Conservation (phyloP, 2,113 vertebrate genomes). For the Haemorhous mexicanus region DNA sequence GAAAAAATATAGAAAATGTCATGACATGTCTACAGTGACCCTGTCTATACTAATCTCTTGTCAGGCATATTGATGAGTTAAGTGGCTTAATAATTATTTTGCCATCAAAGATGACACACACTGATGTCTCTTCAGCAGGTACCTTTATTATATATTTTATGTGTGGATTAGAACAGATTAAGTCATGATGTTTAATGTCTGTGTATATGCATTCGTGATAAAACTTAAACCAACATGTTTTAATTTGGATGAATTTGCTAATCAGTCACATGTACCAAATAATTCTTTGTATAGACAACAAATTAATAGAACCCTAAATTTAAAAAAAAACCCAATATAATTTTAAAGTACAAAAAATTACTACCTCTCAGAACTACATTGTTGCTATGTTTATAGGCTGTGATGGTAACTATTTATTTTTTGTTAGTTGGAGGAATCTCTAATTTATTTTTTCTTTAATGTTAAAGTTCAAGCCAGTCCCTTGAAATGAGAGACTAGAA, state of each 20-base stretch:
- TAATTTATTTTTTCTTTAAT: not conserved
- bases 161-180: not conserved
- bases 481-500: not conserved
- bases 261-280: not conserved
- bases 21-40: not conserved
- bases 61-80: slow-evolving; percentile 3
- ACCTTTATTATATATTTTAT: not conserved
- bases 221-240: not conserved
- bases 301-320: not conserved
- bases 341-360: not conserved
- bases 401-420: not conserved
- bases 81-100: slow-evolving; percentile 21
- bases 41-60: not conserved
- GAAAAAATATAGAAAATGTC: slow-evolving; percentile 18
- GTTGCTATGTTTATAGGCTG: not conserved
- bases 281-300: not conserved
- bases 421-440: not conserved
- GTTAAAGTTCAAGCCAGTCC: not conserved
- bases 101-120: not conserved
- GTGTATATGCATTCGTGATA: not conserved
- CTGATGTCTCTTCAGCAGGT: not conserved
- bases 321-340: not conserved
- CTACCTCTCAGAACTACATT: not conserved
- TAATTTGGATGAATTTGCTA: not conserved
- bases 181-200: not conserved